Evolutionary conservation across 2,113 vertebrate species (phyloP).

Genomic region (Mohoua ochrocephala): DNA sequence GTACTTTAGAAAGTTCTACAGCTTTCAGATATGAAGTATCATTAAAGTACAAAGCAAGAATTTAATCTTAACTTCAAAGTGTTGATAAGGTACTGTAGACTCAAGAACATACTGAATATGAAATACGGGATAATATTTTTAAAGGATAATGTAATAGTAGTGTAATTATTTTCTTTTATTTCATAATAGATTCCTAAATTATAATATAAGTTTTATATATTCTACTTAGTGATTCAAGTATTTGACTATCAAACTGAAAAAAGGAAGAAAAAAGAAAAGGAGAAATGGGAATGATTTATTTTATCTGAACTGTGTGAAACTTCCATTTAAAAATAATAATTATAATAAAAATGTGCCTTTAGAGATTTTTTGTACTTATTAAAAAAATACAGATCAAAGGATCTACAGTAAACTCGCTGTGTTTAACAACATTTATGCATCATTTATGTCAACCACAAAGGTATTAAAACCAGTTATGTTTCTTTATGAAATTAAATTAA

Average conservation of each 20-base stretch:
- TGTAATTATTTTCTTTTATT: neutral
- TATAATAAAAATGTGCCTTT: neutral
- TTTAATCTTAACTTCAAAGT: neutral
- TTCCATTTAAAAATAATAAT: neutral
- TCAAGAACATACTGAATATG: neutral
- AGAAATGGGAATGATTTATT: neutral
- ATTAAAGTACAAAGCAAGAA: neutral
- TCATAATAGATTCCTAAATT: neutral
- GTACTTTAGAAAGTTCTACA: neutral
- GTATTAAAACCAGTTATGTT: neutral
- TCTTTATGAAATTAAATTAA: neutral
- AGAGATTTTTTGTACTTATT: neutral
- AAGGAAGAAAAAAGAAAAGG: neutral
- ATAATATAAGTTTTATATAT: neutral
- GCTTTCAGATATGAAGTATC: neutral
- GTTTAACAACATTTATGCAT: neutral
- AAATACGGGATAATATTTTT: neutral
- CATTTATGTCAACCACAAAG: accelerated
- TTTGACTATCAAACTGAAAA: neutral
- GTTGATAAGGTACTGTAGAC: neutral
- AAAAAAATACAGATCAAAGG: neutral
- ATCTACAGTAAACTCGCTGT: neutral
- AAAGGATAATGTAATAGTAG: neutral
- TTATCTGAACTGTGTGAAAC: neutral
- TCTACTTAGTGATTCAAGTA: neutral